Conservation (phyloP, 2,797 vertebrate species). For the Mormyrops boulengeri region DNA sequence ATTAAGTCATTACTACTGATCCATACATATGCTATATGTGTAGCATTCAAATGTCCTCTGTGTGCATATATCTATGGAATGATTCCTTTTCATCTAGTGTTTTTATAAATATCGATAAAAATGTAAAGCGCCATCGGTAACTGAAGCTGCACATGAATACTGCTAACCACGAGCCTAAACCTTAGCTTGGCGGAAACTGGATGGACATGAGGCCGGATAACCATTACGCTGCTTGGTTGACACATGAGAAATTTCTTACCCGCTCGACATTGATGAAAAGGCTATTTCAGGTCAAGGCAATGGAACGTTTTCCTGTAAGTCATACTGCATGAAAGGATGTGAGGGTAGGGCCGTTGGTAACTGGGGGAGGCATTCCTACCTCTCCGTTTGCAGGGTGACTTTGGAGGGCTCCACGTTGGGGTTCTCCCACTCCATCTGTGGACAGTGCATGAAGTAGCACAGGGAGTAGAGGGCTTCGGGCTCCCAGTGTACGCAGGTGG, state of each 20-base stretch:
- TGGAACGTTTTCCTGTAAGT: neutral
- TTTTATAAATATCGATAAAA: neutral
- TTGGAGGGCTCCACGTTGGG: conserved; percentile 93
- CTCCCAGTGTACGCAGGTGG: conserved; percentile 82
- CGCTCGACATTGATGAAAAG: neutral
- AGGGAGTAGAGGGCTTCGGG: conserved; percentile 92
- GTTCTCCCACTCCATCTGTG: conserved; percentile 98
- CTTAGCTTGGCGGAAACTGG: neutral
- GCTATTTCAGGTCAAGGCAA: neutral
- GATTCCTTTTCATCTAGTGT: neutral
- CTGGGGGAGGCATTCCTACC: conserved; percentile 58
- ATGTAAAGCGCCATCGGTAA: neutral
- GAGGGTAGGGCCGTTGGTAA: neutral
- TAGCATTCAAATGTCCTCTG: neutral
- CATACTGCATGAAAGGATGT: neutral
- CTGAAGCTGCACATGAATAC: neutral
- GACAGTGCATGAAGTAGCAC: conserved; percentile 99
- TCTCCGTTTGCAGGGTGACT: conserved; percentile 87
- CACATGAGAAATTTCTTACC: neutral
- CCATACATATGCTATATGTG: neutral
- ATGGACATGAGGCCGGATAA: neutral
- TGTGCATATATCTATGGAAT: neutral
- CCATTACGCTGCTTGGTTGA: neutral
- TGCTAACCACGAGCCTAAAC: neutral
- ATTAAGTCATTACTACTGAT: neutral